Conservation (phyloP, 2,797 vertebrate species). For the Brachyrhaphis roseni region DNA sequence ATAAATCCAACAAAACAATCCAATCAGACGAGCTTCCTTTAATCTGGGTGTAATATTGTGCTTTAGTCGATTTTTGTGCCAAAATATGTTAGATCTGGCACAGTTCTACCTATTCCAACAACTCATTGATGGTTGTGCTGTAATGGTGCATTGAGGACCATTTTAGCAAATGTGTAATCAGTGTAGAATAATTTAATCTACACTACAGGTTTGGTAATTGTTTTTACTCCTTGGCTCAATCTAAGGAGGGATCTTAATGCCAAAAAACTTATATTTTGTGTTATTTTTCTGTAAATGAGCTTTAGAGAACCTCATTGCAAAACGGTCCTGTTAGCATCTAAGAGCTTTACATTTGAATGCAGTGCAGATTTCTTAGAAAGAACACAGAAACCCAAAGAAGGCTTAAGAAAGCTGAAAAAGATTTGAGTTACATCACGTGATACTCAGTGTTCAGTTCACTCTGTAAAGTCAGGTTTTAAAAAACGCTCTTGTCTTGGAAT, state of each 20-base stretch:
- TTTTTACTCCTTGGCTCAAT: background rate
- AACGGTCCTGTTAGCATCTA: background rate
- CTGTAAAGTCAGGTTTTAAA: background rate
- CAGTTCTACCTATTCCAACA: background rate
- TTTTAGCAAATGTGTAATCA: background rate
- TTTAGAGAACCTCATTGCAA: background rate
- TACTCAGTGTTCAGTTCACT: background rate
- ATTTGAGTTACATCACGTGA: background rate
- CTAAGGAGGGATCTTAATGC: background rate
- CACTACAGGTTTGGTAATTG: background rate
- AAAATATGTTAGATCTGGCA: background rate
- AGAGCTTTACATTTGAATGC: background rate
- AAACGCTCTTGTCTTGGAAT: background rate
- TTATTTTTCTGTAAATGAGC: background rate
- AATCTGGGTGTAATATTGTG: constrained; percentile 10
- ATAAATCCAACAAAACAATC: background rate
- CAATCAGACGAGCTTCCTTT: constrained; percentile 5
- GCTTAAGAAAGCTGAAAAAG: too few species aligned
- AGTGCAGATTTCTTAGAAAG: background rate
- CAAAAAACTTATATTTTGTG: background rate
- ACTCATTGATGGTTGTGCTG: background rate
- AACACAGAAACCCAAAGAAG: background rate
- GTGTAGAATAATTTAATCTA: background rate
- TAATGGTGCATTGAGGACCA: too few species aligned
- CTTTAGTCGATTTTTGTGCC: constrained; percentile 10